These are phyloP conservation scores for Netelia virgata DNA, from an alignment of 2,888 invertebrate species.

Conservation along the genomic window DNA sequence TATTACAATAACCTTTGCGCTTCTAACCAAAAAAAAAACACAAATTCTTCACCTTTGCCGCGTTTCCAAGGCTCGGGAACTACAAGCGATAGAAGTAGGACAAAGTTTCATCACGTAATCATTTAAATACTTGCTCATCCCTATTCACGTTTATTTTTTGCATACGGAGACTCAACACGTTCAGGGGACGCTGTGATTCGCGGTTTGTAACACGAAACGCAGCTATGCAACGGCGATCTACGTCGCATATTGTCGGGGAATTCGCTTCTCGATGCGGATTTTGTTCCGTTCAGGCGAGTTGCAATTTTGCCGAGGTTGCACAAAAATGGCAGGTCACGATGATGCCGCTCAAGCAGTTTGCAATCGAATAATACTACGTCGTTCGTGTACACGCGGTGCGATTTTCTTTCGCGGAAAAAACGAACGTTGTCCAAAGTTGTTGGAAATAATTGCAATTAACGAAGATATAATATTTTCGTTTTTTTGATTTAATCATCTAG, in stretches of 20 bases:
- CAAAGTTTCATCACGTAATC: conserved; percentile 45
- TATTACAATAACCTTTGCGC: neutral
- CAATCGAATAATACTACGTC: neutral
- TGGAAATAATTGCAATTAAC: no score
- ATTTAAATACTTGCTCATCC: conserved; percentile 53
- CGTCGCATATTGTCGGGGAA: conserved; percentile 75
- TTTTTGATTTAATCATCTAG: no score
- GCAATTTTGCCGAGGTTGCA: conserved; percentile 42
- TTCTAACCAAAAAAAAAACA: neutral
- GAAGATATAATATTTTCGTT: no score
- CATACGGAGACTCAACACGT: conserved; percentile 30
- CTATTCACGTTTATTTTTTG: conserved; percentile 4
- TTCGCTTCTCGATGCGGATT: conserved; percentile 74
- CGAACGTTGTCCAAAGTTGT: neutral
- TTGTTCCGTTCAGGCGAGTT: conserved; percentile 45
- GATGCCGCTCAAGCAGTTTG: neutral
- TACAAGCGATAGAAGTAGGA: conserved; percentile 29
- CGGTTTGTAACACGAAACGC: conserved; percentile 53
- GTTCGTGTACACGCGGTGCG: neutral
- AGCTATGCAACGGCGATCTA: conserved; percentile 36
- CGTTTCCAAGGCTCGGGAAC: conserved; percentile 13
- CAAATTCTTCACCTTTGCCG: neutral
- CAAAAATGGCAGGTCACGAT: neutral
- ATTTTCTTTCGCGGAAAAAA: neutral
- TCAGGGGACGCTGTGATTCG: conserved; percentile 6